A percentile compares a stretch with the other conserved stretches of the same genome.
Evolutionary conservation across 2,113 vertebrate species (phyloP).

Genomic region (Rhinopomastus cyanomelas): DNA sequence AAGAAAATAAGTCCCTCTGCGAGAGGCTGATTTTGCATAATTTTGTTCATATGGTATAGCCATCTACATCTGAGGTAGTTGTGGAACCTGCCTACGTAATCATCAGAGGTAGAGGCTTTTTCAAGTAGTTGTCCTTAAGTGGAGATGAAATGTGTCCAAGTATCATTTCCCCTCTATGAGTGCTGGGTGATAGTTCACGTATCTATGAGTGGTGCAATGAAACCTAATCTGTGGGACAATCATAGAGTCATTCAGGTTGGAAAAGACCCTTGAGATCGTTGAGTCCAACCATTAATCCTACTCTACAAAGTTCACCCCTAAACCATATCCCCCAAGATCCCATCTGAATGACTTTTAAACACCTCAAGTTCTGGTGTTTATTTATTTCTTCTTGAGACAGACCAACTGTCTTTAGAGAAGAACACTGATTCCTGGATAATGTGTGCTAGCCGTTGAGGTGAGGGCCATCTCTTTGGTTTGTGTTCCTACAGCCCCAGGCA

Average conservation of each 20-base stretch:
- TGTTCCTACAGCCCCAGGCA: neutral
- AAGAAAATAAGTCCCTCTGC: neutral
- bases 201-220: neutral
- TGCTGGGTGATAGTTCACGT: neutral
- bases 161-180: neutral
- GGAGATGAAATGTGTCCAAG: neutral
- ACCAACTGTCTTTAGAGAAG: neutral
- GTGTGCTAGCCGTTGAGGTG: neutral
- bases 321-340: too few relatives aligned
- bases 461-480: neutral
- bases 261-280: too few relatives aligned
- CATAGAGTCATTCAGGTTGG: too few relatives aligned
- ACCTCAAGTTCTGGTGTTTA: neutral
- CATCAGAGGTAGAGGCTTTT: neutral
- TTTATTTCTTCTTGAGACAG: neutral
- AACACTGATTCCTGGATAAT: neutral
- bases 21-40: neutral
- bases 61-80: neutral
- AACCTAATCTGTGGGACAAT: neutral
- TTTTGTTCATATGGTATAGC: neutral
- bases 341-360: too few relatives aligned
- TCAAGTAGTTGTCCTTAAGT: neutral
- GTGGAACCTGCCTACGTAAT: neutral
- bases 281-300: too few relatives aligned
- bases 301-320: too few relatives aligned